These are phyloP conservation scores for Syngnathus rostellatus DNA, from an alignment of 2,797 vertebrate genomes.

Conservation along the genomic window DNA sequence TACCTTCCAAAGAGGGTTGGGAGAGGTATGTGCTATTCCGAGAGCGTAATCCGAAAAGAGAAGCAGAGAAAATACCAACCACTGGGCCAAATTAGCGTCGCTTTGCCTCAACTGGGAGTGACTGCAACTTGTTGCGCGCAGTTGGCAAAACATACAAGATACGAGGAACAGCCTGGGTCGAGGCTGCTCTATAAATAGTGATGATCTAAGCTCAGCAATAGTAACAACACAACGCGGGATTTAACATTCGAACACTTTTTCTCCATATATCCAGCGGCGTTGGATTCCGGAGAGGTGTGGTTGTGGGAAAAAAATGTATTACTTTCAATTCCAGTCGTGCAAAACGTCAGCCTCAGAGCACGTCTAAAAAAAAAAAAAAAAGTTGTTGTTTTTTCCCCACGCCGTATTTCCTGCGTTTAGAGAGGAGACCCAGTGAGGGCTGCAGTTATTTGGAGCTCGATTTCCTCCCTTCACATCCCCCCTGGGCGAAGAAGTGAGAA, in stretches of 20 bases:
- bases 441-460: slow-evolving; percentile 54
- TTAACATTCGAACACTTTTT: slow-evolving; percentile 12
- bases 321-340: slow-evolving; percentile 19
- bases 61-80: slow-evolving; percentile 40
- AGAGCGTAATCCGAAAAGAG: slow-evolving; percentile 40
- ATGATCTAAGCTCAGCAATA: slow-evolving; percentile 59
- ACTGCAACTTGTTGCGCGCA: slow-evolving; percentile 69
- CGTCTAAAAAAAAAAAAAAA: slow-evolving; percentile 10
- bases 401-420: slow-evolving; percentile 62
- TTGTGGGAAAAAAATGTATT: slow-evolving; percentile 6
- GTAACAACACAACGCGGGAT: slow-evolving; percentile 36
- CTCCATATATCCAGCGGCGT: slow-evolving; percentile 7
- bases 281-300: background rate
- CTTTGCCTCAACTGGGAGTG: slow-evolving; percentile 51
- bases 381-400: slow-evolving; percentile 33
- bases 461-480: slow-evolving; percentile 56
- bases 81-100: slow-evolving; percentile 33
- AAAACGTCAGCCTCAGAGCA: background rate
- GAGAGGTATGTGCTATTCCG: slow-evolving; percentile 35
- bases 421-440: slow-evolving; percentile 49
- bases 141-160: slow-evolving; percentile 57
- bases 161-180: slow-evolving; percentile 49
- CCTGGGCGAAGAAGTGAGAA: slow-evolving; percentile 17
- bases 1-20: slow-evolving; percentile 42
- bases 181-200: slow-evolving; percentile 65